These are phyloP conservation scores for Papilio polytes DNA, from an alignment of 1,140 invertebrate species.

Conservation along the genomic window DNA sequence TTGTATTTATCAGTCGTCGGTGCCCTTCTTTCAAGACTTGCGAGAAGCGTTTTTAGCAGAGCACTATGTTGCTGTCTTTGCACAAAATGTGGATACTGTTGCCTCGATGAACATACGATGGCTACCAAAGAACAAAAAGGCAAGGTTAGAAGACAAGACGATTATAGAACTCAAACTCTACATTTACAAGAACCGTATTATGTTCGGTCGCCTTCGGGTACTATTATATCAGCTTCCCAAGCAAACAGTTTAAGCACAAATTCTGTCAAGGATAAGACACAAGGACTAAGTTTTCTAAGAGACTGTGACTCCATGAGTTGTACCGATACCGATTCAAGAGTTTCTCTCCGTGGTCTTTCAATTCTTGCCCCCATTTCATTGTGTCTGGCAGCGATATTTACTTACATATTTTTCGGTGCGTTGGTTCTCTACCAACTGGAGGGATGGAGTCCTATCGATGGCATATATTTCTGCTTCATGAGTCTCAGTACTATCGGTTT, in stretches of 20 bases:
- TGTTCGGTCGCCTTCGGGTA: constrained; percentile 88
- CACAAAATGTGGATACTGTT: constrained; percentile 93
- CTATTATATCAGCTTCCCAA: constrained; percentile 82
- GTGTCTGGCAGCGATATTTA: constrained; percentile 91
- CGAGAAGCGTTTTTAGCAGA: constrained; percentile 93
- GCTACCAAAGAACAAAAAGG: constrained; percentile 91
- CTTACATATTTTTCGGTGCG: constrained; percentile 94
- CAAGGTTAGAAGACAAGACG: constrained; percentile 90
- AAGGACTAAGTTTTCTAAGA: constrained; percentile 73
- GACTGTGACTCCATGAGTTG: constrained; percentile 89
- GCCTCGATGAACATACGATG: constrained; percentile 92
- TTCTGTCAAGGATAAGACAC: constrained; percentile 84
- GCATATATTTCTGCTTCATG: constrained; percentile 98
- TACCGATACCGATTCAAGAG: constrained; percentile 88
- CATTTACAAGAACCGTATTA: constrained; percentile 92
- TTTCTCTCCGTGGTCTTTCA: constrained; percentile 89
- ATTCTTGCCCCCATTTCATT: constrained; percentile 91
- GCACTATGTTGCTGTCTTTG: constrained; percentile 93
- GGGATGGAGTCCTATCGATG: constrained; percentile 94
- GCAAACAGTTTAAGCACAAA: constrained; percentile 83
- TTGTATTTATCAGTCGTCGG: constrained; percentile 94
- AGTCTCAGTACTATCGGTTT: constrained; percentile 96
- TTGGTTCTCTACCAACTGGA: constrained; percentile 94
- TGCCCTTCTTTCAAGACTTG: constrained; percentile 92
- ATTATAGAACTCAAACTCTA: constrained; percentile 87